Percentiles rank a stretch among this genome's conserved stretches.
Conservation (phyloP, 2,888 invertebrate genomes). For the Drosophila mimica region DNA sequence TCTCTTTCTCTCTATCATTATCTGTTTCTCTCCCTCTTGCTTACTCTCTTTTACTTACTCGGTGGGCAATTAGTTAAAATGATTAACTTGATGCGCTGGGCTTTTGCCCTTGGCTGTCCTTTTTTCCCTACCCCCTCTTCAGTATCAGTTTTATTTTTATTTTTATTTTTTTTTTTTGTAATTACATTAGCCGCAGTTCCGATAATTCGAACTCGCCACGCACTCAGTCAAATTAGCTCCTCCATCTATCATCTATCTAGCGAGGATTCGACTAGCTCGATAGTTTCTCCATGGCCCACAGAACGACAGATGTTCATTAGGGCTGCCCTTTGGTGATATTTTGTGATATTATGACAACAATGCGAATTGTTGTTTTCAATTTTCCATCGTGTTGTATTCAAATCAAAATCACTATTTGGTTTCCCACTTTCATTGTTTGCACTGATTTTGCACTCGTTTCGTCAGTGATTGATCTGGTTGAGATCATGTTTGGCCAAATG, state of each 20-base stretch:
- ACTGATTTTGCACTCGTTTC: slow-evolving; percentile 29
- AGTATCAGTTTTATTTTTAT: slow-evolving; percentile 14
- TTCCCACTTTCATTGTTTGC: slow-evolving; percentile 30
- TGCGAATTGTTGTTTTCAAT: slow-evolving; percentile 24
- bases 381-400: slow-evolving; percentile 49
- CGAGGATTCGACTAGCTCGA: slow-evolving; percentile 28
- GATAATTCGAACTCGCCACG: slow-evolving; percentile 72
- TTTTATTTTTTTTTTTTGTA: slow-evolving; percentile 51
- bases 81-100: slow-evolving; percentile 77
- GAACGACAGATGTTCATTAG: slow-evolving; percentile 56
- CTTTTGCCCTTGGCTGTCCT: slow-evolving; percentile 53
- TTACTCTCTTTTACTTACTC: slow-evolving; percentile 11
- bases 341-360: slow-evolving; percentile 49
- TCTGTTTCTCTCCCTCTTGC: background rate
- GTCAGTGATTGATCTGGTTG: slow-evolving; percentile 59
- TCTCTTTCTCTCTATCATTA: slow-evolving; percentile 14
- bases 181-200: slow-evolving; percentile 80
- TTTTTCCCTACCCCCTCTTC: background rate
- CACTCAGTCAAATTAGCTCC: slow-evolving; percentile 78
- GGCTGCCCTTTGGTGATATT: slow-evolving; percentile 29
- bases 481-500: background rate
- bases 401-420: slow-evolving; percentile 39
- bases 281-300: background rate
- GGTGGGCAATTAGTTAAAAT: slow-evolving; percentile 80
- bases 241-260: slow-evolving; percentile 69